Evolutionary conservation across 2,888 invertebrate genomes (phyloP).

Genomic region (Hecatera dysodea): DNA sequence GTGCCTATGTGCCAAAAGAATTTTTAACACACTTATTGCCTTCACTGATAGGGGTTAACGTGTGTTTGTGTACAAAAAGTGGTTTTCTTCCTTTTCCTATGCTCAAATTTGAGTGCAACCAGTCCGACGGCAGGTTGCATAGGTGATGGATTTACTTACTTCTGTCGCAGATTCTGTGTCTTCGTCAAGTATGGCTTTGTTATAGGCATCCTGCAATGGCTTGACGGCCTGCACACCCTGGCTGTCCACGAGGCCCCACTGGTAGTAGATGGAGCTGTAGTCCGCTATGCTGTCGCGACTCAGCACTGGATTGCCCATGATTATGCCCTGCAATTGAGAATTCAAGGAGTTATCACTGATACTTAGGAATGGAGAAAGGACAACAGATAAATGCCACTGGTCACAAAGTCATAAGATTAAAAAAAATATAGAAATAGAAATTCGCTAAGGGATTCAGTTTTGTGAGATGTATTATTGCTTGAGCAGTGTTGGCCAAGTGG

Average conservation of each 20-base stretch:
- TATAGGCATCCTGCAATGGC: slow-evolving; percentile 77
- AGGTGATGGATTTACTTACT: slow-evolving; percentile 68
- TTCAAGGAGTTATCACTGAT: not conserved
- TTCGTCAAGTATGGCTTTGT: slow-evolving; percentile 84
- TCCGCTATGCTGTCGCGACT: slow-evolving; percentile 86
- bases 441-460: too few relatives aligned
- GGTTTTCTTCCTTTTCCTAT: too few relatives aligned
- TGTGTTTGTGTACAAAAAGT: too few relatives aligned
- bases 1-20: too few relatives aligned
- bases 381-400: not conserved
- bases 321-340: slow-evolving; percentile 82
- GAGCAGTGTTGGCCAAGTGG: too few relatives aligned
- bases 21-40: too few relatives aligned
- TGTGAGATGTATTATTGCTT: too few relatives aligned
- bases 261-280: slow-evolving; percentile 85
- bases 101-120: too few relatives aligned
- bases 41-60: too few relatives aligned
- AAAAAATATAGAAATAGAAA: too few relatives aligned
- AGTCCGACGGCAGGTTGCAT: too few relatives aligned
- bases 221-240: slow-evolving; percentile 78
- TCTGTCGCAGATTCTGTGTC: slow-evolving; percentile 82
- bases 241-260: slow-evolving; percentile 89
- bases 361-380: not conserved
- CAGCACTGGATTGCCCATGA: slow-evolving; percentile 89
- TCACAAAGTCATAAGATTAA: not conserved